These are phyloP conservation scores for Tokudaia muenninki DNA, from an alignment of 2,797 vertebrate genomes.

Conservation along the genomic window DNA sequence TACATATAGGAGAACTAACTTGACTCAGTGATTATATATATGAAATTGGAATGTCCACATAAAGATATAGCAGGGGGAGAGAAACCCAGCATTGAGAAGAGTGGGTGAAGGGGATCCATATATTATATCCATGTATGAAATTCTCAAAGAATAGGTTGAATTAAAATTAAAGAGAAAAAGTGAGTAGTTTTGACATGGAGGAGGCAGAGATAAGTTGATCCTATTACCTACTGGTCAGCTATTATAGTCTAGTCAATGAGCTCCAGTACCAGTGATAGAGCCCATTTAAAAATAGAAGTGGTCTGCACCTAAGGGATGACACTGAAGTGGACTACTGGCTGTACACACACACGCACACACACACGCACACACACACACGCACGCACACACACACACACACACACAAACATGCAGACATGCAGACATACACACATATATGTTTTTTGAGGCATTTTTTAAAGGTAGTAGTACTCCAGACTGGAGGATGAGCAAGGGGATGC, in stretches of 20 bases:
- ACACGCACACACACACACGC: too few species aligned
- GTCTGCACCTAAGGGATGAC: not conserved
- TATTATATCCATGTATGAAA: not conserved
- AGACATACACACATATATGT: not conserved
- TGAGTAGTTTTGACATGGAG: not conserved
- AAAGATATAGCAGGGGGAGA: not conserved
- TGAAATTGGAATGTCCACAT: not conserved
- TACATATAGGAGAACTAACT: not conserved
- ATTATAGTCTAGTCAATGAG: not conserved
- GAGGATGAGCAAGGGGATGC: not conserved
- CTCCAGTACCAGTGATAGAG: not conserved
- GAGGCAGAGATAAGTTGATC: not conserved
- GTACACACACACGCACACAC: too few species aligned
- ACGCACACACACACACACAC: not conserved
- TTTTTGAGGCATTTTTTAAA: not conserved
- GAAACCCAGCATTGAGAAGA: not conserved
- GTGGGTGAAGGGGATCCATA: not conserved
- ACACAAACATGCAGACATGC: too few species aligned
- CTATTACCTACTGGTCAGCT: not conserved
- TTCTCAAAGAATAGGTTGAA: not conserved
- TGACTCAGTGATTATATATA: not conserved
- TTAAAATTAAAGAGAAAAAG: not conserved
- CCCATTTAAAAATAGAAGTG: not conserved
- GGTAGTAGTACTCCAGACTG: too few species aligned
- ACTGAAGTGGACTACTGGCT: not conserved